These are phyloP conservation scores for Halocynthia roretzi DNA, from an alignment of 23 tunicate species.

Conservation along the genomic window DNA sequence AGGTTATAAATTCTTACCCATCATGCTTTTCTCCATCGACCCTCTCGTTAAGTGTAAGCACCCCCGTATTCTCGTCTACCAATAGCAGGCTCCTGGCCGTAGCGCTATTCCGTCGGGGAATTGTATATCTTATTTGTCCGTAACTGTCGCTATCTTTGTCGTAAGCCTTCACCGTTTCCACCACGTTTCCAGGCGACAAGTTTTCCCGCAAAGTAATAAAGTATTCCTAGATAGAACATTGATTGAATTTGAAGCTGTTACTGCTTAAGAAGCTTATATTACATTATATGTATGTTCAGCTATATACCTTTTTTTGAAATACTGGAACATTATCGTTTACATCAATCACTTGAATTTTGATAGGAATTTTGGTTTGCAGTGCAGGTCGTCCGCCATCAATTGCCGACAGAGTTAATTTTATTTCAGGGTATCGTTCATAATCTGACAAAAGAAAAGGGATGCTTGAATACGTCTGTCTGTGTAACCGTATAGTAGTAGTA, in stretches of 20 bases:
- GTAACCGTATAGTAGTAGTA: background rate
- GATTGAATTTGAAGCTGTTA: too few species aligned
- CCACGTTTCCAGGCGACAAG: conserved; percentile 26
- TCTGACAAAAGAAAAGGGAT: conserved; percentile 6
- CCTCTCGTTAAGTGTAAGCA: conserved; percentile 24
- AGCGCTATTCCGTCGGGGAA: conserved; percentile 21
- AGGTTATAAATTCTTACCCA: conserved; percentile 17
- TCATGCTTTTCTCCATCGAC: conserved; percentile 46
- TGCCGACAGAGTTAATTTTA: conserved; percentile 12
- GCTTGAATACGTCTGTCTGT: too few species aligned
- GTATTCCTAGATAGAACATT: conserved; percentile 18
- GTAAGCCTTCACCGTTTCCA: conserved; percentile 32
- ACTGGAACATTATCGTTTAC: conserved; percentile 33
- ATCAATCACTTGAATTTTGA: conserved; percentile 23
- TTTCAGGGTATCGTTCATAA: conserved; percentile 28
- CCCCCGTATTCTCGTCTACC: conserved; percentile 33
- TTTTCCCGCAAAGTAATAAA: conserved; percentile 26
- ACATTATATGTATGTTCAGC: too few species aligned
- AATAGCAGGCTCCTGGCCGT: background rate
- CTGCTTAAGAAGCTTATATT: too few species aligned
- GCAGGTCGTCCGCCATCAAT: conserved; percentile 19
- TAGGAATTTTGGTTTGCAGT: conserved; percentile 18
- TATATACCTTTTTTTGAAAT: conserved; percentile 24
- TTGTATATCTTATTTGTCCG: conserved; percentile 36
- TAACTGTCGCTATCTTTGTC: conserved; percentile 39